Base-by-base conservation (phyloP, 2,113 vertebrate genomes). In the Rhagologus leucostigma region DNA sequence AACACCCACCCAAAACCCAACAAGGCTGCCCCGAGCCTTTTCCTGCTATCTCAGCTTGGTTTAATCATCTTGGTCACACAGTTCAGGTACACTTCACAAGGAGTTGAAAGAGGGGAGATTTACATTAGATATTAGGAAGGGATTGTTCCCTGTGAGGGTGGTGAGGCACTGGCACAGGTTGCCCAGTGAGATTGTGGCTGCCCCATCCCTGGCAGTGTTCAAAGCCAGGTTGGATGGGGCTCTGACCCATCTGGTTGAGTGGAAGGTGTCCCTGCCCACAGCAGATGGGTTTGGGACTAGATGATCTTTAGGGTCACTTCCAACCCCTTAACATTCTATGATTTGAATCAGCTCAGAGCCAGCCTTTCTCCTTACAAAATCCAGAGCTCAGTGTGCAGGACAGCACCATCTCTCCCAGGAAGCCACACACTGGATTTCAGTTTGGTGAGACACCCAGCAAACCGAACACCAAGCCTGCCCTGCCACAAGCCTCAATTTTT, bases 221-320 rank as follows among this genome's bases (percentile, higher is more conserved):
- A 47, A 62, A 24, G 70, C 26, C 35, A 77, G 35, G 63, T 0
- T 70, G 42, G 35, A 84, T 16, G 22, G 9, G 49, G 26, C 49
- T 77, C 12, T 27, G 64, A 77, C 13, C 42, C 63, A 24, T 15
- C 12, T 29, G 41, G 32, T 0, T 0, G 0, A 20, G 17, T 49
- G 24, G 53, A 59, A 75, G 11, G 39, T 22, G 24, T 26, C 32
- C 42, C 14, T 42, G 27, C 42, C 59, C 42, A 50, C 2, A 11
- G 37, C 18, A 73, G 42, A 56, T 79, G 33, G 17, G 18, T 49
- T 41, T 76, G 47, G 30, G 42, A 69, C 21, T 41, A 49, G 35
- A 11, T 63, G 30, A 77, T 70, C 32, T 49, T 77, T 63, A 63
- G 49, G 7, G 18, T 42, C 1, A 0, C 22, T 70, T 49, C 22